Evolutionary conservation across 1,140 invertebrate species (phyloP), one percentile per base, ranked within the genome.

Genomic region (Eueides isabella): DNA sequence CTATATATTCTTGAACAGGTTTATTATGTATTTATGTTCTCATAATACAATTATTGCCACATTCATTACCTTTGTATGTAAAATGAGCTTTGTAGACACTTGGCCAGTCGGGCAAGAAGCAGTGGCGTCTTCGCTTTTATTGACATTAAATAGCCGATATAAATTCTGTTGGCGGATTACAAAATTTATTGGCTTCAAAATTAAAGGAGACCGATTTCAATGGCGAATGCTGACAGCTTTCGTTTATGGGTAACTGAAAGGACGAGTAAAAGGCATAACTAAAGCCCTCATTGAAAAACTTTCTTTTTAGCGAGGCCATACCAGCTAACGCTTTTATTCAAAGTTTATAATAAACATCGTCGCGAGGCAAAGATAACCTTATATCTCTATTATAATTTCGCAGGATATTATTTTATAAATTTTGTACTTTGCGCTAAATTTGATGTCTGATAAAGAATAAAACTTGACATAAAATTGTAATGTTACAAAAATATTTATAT

Each of bases 191-290:
- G 84, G 86, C 80, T 85, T 92, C 84, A 90, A 92, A 92, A 90
- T 92, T 92, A 92, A 92, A 92, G 81, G 90, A 86, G 87, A 85
- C 90, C 90, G 90, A 92, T 90, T 90, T 92, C 90, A 92, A 92
- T 92, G 90, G 88, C 74, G 80, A 83, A 77, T 71, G 80, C 74
- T 91, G 89, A 91, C 89, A 89, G 82, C 77, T 75, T 86, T 86
- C 89, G 83, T 84, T 89, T 90, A 88, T 87, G 81, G 84, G 78
- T 85, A 80, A 80, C 78, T 74, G 72, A 79, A 66, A 73, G 72
- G 78, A 77, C 71, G 44, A 66, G 71, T 82, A 89, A 89, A 85
- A 86, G 69, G 69, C 63, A 80, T 78, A 72, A 72, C 74, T 82
- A 79, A 83, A 85, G 75, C 75, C 62, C 72, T 82, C 71, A 84